Conservation (phyloP, 2,797 vertebrate genomes). For the Saxicola maurus region DNA sequence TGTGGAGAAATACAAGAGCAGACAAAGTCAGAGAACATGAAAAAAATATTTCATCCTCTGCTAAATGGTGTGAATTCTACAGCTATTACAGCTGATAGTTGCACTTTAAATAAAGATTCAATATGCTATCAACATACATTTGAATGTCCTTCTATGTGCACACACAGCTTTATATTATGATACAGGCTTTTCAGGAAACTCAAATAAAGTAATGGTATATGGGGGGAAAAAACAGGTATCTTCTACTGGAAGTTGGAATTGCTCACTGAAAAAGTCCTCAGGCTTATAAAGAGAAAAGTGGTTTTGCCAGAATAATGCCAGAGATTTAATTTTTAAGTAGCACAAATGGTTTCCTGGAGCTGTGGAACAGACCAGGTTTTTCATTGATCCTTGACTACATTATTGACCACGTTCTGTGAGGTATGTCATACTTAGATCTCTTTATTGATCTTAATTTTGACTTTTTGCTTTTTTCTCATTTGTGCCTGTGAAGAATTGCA, state of each 20-base stretch:
- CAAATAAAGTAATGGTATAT: not conserved
- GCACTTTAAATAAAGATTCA: not conserved
- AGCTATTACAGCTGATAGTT: not conserved
- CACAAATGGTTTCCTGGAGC: not conserved
- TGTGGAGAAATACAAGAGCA: not conserved
- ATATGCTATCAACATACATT: not conserved
- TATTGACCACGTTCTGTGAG: not conserved
- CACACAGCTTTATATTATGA: not conserved
- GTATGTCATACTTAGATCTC: not conserved
- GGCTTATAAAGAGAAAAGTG: not conserved
- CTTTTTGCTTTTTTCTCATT: not conserved
- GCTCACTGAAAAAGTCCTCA: not conserved
- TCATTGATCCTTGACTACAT: not conserved
- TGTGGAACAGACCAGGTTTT: not conserved
- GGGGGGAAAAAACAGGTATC: not conserved
- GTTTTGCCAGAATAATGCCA: not conserved
- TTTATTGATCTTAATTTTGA: not conserved
- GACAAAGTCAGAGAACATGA: not conserved
- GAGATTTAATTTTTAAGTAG: not conserved
- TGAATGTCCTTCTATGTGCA: not conserved
- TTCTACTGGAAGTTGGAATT: not conserved
- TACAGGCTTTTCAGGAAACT: not conserved
- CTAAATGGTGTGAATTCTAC: not conserved
- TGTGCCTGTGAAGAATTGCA: not conserved
- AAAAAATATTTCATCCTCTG: not conserved